Conservation (phyloP, 2,113 vertebrate genomes). For the Sander lucioperca region DNA sequence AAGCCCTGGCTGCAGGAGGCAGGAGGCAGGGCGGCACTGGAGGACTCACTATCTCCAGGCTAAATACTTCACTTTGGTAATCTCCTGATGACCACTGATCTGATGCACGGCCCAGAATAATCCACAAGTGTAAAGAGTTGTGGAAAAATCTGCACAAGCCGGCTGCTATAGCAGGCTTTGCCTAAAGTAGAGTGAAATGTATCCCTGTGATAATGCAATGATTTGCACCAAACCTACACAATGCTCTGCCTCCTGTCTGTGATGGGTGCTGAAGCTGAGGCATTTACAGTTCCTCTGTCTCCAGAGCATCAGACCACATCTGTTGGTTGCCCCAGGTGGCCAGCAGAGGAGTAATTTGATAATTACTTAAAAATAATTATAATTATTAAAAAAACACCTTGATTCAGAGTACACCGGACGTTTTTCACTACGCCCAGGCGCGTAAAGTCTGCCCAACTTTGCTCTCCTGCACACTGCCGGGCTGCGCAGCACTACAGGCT, state of each 20-base stretch:
- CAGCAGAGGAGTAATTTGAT: not conserved
- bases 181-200: slow-evolving; percentile 19
- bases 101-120: slow-evolving; percentile 35
- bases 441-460: slow-evolving; percentile 70
- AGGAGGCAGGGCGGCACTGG: slow-evolving; percentile 31
- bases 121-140: slow-evolving; percentile 21
- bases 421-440: slow-evolving; percentile 22
- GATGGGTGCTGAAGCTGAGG: slow-evolving; percentile 26
- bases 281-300: slow-evolving; percentile 16
- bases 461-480: not conserved
- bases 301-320: slow-evolving; percentile 46
- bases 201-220: slow-evolving; percentile 12
- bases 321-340: slow-evolving; percentile 48
- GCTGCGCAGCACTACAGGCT: slow-evolving; percentile 13
- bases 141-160: slow-evolving; percentile 16
- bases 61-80: slow-evolving; percentile 43
- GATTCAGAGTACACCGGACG: not conserved
- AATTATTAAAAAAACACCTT: no score
- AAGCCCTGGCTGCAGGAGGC: slow-evolving; percentile 37
- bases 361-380: no score
- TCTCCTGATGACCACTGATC: slow-evolving; percentile 50
- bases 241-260: slow-evolving; percentile 21
- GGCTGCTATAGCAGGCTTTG: slow-evolving; percentile 30
- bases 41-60: slow-evolving; percentile 45
- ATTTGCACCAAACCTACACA: slow-evolving; percentile 20